Evolutionary conservation across 2,797 vertebrate genomes (phyloP).

Genomic region (Sebastes paucispinis): DNA sequence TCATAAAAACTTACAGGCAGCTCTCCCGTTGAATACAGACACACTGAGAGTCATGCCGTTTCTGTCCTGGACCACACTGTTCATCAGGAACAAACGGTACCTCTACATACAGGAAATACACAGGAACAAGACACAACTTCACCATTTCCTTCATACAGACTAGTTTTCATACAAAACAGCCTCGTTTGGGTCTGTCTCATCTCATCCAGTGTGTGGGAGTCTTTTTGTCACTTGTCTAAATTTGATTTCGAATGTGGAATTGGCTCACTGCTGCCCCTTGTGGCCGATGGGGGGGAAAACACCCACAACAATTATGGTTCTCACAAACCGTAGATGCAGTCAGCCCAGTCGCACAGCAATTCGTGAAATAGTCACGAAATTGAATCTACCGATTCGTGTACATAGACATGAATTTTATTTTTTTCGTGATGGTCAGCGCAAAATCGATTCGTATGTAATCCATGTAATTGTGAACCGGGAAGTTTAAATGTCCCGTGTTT

Average conservation of each 20-base stretch:
- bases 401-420: too few relatives aligned
- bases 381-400: too few relatives aligned
- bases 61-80: slow-evolving; percentile 83
- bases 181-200: not conserved
- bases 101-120: slow-evolving; percentile 53
- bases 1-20: slow-evolving; percentile 80
- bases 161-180: not conserved
- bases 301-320: not conserved
- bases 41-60: slow-evolving; percentile 77
- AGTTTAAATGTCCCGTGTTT: too few relatives aligned
- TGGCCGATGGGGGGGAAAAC: not conserved
- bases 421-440: too few relatives aligned
- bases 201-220: not conserved
- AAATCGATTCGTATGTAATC: too few relatives aligned
- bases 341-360: too few relatives aligned
- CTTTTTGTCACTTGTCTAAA: not conserved
- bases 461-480: too few relatives aligned
- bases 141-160: not conserved
- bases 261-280: not conserved
- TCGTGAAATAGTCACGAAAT: too few relatives aligned
- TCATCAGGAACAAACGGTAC: slow-evolving; percentile 70
- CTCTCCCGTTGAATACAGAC: slow-evolving; percentile 84
- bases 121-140: not conserved
- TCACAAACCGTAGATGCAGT: not conserved
- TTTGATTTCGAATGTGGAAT: not conserved